A percentile compares a stretch with the other conserved stretches of the same genome.
Conservation (phyloP, 2,797 vertebrate genomes). For the Zalophus californianus region DNA sequence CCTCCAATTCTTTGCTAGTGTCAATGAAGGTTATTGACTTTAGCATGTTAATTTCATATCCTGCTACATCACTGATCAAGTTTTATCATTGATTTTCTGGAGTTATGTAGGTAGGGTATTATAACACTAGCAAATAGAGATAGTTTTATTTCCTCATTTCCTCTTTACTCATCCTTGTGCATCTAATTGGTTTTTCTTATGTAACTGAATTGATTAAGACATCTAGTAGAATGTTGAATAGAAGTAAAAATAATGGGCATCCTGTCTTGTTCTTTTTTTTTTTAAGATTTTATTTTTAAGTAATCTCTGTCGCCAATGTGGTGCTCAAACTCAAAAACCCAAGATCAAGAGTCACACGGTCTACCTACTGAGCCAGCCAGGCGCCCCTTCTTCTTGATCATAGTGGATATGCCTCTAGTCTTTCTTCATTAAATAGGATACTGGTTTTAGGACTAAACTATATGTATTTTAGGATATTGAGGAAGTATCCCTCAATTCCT, state of each 20-base stretch:
- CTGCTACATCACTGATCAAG: neutral
- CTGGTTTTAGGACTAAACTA: neutral
- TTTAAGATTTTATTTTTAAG: neutral
- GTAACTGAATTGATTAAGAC: neutral
- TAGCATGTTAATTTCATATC: neutral
- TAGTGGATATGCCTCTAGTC: neutral
- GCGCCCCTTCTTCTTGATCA: neutral
- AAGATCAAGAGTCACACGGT: neutral
- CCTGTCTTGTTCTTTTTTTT: neutral
- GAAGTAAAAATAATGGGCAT: neutral
- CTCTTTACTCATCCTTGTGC: neutral
- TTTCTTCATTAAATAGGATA: slow-evolving; percentile 8
- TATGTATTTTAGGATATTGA: slow-evolving; percentile 14
- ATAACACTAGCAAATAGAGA: neutral
- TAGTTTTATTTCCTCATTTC: neutral
- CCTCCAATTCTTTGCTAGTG: neutral
- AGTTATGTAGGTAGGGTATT: neutral
- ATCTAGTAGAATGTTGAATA: neutral
- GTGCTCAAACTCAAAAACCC: neutral
- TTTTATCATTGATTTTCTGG: slow-evolving; percentile 1
- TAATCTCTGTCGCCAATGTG: neutral
- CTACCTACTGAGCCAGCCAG: neutral
- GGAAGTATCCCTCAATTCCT: neutral
- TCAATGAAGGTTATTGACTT: neutral
- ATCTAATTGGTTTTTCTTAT: neutral